Evolutionary conservation across 2,888 invertebrate species (phyloP).

Genomic region (Trilocha varians): DNA sequence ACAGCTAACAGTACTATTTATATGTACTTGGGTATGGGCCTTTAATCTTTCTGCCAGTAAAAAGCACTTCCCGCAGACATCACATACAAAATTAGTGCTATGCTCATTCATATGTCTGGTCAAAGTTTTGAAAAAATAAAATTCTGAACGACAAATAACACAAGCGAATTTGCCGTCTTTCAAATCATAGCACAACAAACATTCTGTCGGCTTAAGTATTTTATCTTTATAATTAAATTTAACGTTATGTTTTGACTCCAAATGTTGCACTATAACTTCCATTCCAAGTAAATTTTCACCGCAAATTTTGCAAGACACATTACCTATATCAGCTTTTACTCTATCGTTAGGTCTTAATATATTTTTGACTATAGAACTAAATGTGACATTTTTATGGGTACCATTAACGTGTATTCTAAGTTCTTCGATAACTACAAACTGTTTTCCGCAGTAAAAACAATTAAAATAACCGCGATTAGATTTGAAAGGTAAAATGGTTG

Average conservation of each 20-base stretch:
- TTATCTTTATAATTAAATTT: constrained; percentile 7
- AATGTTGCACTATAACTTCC: constrained; percentile 1
- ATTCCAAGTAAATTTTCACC: neutral
- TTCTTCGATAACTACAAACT: constrained; percentile 6
- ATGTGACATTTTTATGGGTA: constrained; percentile 23
- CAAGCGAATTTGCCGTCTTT: constrained; percentile 7
- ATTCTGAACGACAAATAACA: constrained; percentile 21
- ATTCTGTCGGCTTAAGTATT: constrained; percentile 7
- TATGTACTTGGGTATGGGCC: constrained; percentile 26
- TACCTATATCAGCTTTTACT: constrained; percentile 7
- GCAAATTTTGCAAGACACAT: constrained; percentile 7
- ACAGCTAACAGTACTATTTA: neutral
- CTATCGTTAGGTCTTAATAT: constrained; percentile 6
- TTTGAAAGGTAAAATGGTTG: constrained; percentile 13
- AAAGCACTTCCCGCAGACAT: constrained; percentile 46
- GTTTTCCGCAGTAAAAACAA: constrained; percentile 13
- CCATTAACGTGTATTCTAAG: constrained; percentile 12
- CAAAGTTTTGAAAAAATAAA: constrained; percentile 29
- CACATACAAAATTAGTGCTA: constrained; percentile 41
- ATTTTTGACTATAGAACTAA: constrained; percentile 8
- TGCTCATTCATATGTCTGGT: constrained; percentile 45
- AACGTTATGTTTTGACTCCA: constrained; percentile 4
- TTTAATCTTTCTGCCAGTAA: constrained; percentile 39
- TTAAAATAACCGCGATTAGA: constrained; percentile 14
- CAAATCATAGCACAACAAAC: constrained; percentile 5